These are phyloP conservation scores for Tenualosa ilisha DNA, from an alignment of 2,797 vertebrate genomes.

Conservation along the genomic window DNA sequence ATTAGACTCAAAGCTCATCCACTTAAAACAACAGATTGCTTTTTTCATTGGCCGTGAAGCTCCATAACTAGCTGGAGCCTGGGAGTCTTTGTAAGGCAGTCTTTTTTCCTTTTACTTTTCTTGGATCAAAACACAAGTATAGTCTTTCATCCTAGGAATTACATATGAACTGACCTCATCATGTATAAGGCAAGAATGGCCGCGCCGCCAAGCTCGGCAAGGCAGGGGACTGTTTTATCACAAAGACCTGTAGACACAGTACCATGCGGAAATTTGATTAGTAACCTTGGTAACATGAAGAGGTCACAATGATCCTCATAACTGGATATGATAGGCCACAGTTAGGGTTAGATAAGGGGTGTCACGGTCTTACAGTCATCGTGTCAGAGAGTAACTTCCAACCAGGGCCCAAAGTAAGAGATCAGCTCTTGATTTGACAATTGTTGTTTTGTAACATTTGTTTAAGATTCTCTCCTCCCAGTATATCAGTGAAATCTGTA, in stretches of 20 bases:
- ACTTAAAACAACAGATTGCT: constrained; percentile 23
- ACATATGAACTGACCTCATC: constrained; percentile 55
- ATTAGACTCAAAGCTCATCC: background rate
- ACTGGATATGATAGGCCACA: constrained; percentile 47
- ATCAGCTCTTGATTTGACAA: constrained; percentile 20
- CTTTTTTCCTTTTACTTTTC: constrained; percentile 53
- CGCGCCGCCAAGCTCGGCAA: constrained; percentile 39
- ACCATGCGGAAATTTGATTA: constrained; percentile 55
- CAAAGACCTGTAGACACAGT: constrained; percentile 24
- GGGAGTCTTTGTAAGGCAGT: constrained; percentile 48
- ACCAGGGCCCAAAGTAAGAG: constrained; percentile 17
- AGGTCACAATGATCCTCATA: constrained; percentile 51
- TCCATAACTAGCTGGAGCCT: constrained; percentile 8
- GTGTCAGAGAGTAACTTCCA: constrained; percentile 16
- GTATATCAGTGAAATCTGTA: constrained; percentile 16
- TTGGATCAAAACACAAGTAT: constrained; percentile 54
- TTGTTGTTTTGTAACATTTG: constrained; percentile 10
- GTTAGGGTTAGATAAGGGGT: constrained; percentile 41
- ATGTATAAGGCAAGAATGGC: constrained; percentile 47
- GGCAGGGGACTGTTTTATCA: constrained; percentile 50
- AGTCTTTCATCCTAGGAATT: constrained; percentile 57
- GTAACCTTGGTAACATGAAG: constrained; percentile 50
- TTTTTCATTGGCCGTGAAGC: constrained; percentile 22
- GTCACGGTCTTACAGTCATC: constrained; percentile 17
- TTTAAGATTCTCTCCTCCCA: constrained; percentile 1